Percentiles rank a stretch among this genome's conserved stretches.
These are phyloP conservation scores for Gymnarchus niloticus DNA, from an alignment of 2,113 vertebrate species.

Conservation along the genomic window DNA sequence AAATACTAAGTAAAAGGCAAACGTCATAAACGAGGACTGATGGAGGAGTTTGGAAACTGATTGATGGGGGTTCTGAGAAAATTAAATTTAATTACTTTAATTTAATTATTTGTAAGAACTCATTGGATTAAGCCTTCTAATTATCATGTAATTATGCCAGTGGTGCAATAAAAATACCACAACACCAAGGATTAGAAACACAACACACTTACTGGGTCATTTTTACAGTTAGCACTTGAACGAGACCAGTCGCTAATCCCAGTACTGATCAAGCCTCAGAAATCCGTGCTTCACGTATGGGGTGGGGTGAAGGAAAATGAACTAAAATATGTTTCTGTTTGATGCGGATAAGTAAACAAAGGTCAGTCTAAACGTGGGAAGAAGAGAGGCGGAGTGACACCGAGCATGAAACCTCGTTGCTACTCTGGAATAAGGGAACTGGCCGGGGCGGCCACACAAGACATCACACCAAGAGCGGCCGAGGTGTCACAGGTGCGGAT, in stretches of 20 bases:
- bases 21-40: background rate
- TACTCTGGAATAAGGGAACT: background rate
- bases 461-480: background rate
- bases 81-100: background rate
- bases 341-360: background rate
- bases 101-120: constrained; percentile 1
- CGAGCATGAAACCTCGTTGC: background rate
- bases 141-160: constrained; percentile 2
- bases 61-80: background rate
- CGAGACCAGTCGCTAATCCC: background rate
- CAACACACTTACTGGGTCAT: background rate
- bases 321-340: background rate
- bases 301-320: background rate
- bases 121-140: background rate
- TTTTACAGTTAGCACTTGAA: background rate
- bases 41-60: background rate
- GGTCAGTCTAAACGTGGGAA: background rate
- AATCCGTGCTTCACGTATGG: background rate
- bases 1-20: background rate
- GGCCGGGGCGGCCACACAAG: background rate
- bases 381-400: background rate
- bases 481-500: constrained; percentile 19
- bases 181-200: background rate
- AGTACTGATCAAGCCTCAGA: background rate
- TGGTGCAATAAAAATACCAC: constrained; percentile 8